Conservation (phyloP, 2,113 vertebrate genomes). For the Colius striatus region DNA sequence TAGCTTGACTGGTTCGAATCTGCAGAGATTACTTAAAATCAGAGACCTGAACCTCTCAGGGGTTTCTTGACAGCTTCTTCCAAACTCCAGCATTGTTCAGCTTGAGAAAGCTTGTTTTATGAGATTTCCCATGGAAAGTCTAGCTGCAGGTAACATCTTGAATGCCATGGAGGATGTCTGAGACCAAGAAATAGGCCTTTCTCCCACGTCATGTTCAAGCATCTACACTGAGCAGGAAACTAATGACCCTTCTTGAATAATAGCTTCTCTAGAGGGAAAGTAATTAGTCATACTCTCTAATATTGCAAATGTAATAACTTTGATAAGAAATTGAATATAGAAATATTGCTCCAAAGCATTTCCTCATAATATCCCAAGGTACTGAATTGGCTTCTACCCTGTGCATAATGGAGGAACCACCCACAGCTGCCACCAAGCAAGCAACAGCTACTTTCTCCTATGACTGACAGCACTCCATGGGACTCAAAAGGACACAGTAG, state of each 20-base stretch:
- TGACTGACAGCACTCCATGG: neutral
- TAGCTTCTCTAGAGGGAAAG: conserved; percentile 32
- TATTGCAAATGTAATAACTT: conserved; percentile 29
- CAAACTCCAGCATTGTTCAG: neutral
- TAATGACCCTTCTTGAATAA: conserved; percentile 50
- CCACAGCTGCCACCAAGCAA: conserved; percentile 1
- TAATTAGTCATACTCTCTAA: conserved; percentile 47
- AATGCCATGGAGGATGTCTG: neutral
- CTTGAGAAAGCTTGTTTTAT: neutral
- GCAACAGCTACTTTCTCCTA: neutral
- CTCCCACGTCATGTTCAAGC: neutral
- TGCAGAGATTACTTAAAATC: conserved; percentile 9
- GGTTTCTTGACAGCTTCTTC: neutral
- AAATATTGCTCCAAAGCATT: conserved; percentile 27
- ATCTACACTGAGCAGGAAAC: neutral
- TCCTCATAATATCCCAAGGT: neutral
- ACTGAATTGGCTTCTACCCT: neutral
- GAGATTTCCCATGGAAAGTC: neutral
- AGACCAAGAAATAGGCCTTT: neutral
- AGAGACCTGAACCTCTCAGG: neutral
- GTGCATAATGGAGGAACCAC: neutral
- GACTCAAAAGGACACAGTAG: neutral
- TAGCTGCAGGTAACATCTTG: neutral
- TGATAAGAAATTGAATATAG: conserved; percentile 2
- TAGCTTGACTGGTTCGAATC: neutral